Base-by-base conservation (phyloP, 2,113 vertebrate genomes). In the Tamias sibiricus region DNA sequence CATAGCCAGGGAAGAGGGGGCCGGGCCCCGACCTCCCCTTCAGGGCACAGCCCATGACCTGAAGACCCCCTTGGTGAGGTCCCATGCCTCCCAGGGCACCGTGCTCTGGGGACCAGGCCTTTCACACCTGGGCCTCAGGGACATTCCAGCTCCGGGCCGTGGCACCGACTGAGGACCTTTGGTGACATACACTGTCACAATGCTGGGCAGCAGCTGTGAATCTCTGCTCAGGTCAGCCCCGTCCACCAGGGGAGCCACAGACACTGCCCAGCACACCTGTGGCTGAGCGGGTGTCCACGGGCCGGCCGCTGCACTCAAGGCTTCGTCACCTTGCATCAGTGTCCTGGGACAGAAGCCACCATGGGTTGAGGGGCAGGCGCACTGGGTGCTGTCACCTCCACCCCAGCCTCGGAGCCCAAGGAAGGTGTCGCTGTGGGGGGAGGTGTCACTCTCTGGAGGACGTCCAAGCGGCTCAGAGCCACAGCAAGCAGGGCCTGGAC, bases 251-350 rank as follows among this genome's bases (percentile, higher is more conserved):
- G 5, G 37, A 0, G 1, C 6, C 14, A 44, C 26, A 10, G 28
- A 62, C 8, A 13, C 19, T 9, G 8, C 16, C n/a, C n/a, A n/a
- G n/a, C n/a, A n/a, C n/a, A n/a, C n/a, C n/a, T n/a, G 20, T 37
- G n/a, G 69, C 69, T 71, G n/a, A 37, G 68, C 14, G 68, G 52
- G 12, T 1, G 52, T 52, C 52, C 52, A 16, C 52, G 14, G 52
- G 14, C 52, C 52, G 54, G 54, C 20, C 54, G 1, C 5, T 6
- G 3, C 1, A 57, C 54, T 57, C 1, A 22, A 19, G 1, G 19
- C 54, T 7, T 57, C 6, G 5, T 57, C 69, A 8, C 24, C 69
- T 7, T 24, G 8, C 7, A 37, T 24, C 8, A 5, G n/a, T 24
- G 37, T 57, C 2, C 20, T 57, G 19, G 54, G 19, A 57, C 19